Conservation (phyloP, 2,113 vertebrate species). For the Misgurnus mizolepis region DNA sequence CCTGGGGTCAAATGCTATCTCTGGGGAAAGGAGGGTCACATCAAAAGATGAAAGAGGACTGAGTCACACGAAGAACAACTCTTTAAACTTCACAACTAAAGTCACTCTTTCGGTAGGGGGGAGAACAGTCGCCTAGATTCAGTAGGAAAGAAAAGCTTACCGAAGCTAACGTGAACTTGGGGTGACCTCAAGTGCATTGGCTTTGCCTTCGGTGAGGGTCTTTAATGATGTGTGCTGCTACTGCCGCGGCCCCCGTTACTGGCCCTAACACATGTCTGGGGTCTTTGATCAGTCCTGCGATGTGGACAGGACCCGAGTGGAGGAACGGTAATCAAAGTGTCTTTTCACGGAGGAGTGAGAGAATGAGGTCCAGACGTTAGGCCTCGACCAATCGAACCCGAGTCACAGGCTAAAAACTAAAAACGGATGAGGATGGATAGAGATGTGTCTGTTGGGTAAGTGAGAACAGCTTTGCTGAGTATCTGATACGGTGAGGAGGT, state of each 20-base stretch:
- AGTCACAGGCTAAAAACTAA: conserved; percentile 1
- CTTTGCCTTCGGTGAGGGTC: conserved; percentile 28
- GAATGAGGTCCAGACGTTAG: conserved; percentile 36
- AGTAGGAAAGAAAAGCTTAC: conserved; percentile 24
- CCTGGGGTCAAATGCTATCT: conserved; percentile 46
- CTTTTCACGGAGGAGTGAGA: conserved; percentile 39
- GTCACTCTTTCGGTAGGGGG: background rate
- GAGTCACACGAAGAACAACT: conserved; percentile 21
- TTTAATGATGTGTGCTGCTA: conserved; percentile 58
- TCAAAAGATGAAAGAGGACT: conserved; percentile 28
- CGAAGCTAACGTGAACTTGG: conserved; percentile 48
- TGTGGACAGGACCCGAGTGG: conserved; percentile 28
- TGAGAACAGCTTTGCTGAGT: conserved; percentile 3
- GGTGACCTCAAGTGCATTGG: conserved; percentile 47
- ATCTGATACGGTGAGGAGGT: background rate
- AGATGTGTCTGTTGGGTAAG: background rate
- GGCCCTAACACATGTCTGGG: conserved; percentile 55
- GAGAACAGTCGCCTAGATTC: background rate
- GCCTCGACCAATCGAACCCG: conserved; percentile 8
- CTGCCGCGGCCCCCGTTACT: conserved; percentile 33
- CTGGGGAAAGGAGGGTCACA: conserved; percentile 36
- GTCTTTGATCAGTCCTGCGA: conserved; percentile 59
- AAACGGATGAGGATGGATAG: background rate
- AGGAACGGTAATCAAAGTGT: conserved; percentile 46
- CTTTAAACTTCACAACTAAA: background rate